Evolutionary conservation across 2,797 vertebrate species (phyloP), one percentile per base, ranked within the genome.

Genomic region (Chromobotia macracanthus): DNA sequence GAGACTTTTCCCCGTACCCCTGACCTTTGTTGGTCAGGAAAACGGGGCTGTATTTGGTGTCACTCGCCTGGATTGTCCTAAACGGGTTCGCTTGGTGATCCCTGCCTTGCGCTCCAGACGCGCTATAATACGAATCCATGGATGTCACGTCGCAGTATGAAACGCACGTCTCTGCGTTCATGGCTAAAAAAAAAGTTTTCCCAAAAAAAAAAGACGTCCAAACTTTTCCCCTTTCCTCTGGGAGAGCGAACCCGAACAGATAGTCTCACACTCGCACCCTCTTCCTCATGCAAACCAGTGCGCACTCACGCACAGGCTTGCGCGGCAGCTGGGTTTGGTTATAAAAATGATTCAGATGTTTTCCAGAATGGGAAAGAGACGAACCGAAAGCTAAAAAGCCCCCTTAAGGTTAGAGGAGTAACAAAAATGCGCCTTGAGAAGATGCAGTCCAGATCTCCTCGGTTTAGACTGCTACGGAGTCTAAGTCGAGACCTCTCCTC

Each of bases 121-220:
- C 75, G 90, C 93, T 96, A 92, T 97, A 98, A 93, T 97, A 99
- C 91, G 97, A 95, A 95, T 99, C 97, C 97, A 99, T 98, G 94
- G 95, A 95, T 93, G 96, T 95, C 91, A 96, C 95, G 84, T 97
- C 96, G 94, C 94, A 94, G 94, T 95, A 96, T 93, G 97, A 95
- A 89, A 96, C 92, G 91, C 96, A 96, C 84, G 95, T 93, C 95
- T 99, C 96, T 77, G 94, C 94, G 92, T 98, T 97, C 97, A 98
- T 97, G 93, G 93, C 95, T 95, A 92, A 92, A 85, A 75, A 69
- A 68, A 51, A 50, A n/a, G n/a, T n/a, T n/a, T 51, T 86, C 86
- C 74, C 61, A 82, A 80, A 84, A 82, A 82, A 87, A 89, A 89
- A 87, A 82, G 76, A 83, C 72, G 74, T 85, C 80, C 86, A 87